Evolutionary conservation across 2,113 vertebrate species (phyloP), one percentile per base, ranked within the genome.

Genomic region (Alosa alosa): DNA sequence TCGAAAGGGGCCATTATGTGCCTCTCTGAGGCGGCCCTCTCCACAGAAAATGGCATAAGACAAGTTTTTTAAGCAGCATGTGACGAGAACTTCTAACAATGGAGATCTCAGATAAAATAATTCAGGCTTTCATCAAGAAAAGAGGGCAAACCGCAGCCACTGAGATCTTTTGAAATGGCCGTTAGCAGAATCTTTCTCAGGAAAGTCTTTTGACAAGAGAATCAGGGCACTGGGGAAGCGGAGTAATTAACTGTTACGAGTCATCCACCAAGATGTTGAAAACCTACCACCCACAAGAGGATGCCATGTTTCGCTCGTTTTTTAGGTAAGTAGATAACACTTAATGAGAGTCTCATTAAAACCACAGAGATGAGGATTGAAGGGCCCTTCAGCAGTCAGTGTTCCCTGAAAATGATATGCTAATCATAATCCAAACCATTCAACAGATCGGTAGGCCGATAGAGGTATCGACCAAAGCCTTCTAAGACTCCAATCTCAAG

Each of bases 351-450:
- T 22, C 41, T 60, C 46, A 78, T 78, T 78, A 78, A 52, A 36
- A 78, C 72, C 36, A 78, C 36, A 18, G 10, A 4, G 25, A 78
- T 78, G 72, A 78, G 25, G 31, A 36, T 22, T 36, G 31, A n/a
- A 82, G 39, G 83, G 68, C 81, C 46, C 86, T 18, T 45, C 45
- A 84, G 89, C 78, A 85, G 82, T 41, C 78, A 82, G 82, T 87
- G 75, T 55, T 87, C 84, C 46, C 25, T 83, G 15, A 85, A 90
- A 88, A 90, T 87, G 81, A 88, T 84, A 86, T 85, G 83, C 84
- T 88, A 85, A 88, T 87, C 86, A 85, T 55, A 88, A 86, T 88
- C 85, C 85, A 78, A 78, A 52, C 85, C 82, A 81, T 86, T 84
- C 64, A 64, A 15, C 88, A 86, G 86, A 90, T 88, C 83, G 11